These are phyloP conservation scores for Carassius carassius DNA, from an alignment of 2,113 vertebrate species.

Conservation along the genomic window DNA sequence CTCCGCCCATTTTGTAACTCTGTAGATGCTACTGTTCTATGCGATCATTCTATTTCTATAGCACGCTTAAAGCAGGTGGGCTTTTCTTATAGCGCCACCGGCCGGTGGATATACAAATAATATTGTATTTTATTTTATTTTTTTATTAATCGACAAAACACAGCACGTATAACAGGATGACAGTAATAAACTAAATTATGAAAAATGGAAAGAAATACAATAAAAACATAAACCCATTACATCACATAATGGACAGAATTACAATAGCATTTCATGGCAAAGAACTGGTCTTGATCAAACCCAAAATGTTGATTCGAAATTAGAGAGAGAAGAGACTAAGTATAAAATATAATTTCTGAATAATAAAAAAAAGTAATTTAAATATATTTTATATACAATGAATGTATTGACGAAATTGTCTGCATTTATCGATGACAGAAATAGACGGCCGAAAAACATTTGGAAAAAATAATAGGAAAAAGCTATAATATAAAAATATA, in stretches of 20 bases:
- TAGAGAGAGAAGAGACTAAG: neutral
- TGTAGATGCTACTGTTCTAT: neutral
- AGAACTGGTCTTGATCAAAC: neutral
- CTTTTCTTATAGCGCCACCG: constrained; percentile 36
- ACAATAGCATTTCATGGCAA: neutral
- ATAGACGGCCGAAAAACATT: neutral
- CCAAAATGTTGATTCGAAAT: neutral
- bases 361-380: neutral
- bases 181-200: neutral
- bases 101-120: neutral
- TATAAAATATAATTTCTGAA: neutral
- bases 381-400: neutral
- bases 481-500: neutral
- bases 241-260: neutral
- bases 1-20: neutral
- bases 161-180: neutral
- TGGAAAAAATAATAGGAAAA: neutral
- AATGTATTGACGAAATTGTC: neutral
- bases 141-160: neutral
- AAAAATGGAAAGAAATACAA: neutral
- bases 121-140: neutral
- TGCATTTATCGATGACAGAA: neutral
- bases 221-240: neutral
- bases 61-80: neutral
- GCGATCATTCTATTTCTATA: neutral